Base-by-base conservation (phyloP, 2,888 invertebrate species). In the Thecocarcelia acutangulata region DNA sequence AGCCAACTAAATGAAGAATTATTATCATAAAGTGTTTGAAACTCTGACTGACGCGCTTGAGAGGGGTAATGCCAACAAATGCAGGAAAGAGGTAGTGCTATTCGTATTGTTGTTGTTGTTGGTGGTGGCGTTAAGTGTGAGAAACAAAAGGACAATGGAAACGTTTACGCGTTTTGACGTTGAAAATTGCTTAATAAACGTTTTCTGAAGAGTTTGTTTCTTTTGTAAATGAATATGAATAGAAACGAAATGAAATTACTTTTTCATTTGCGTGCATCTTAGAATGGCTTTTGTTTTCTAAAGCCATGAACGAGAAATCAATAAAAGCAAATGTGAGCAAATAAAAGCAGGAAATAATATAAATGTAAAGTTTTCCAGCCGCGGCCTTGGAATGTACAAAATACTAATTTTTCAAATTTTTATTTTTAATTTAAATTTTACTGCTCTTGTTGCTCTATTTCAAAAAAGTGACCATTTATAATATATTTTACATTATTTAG, bases 1-100 rank as follows among this genome's bases (percentile, higher is more conserved):
- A 78, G 82, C 78, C 82, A 82, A 70, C 63, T 78, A 79, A 79
- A 79, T 79, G 52, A 73, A 73, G 78, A 79, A 79, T 79, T 79
- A 73, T 73, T 80, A 68, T 69, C 79, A 44, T 19, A 66, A 12
- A 28, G 13, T 66, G 59, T 59, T 42, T 42, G 42, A n/a, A n/a
- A n/a, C n/a, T n/a, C n/a, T 11, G 13, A 17, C n/a, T 28, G 28
- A 56, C 17, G 33, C 2, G 3, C 13, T 11, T 1, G 12, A 40
- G 13, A 50, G 19, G 64, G 28, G 46, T 3, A 15, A 33, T 58
- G 37, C 17, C 59, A 19, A n/a, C 6, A 24, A n/a, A 5, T 13
- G 28, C 2, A 17, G 15, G 11, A 21, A 21, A 19, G 19, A 19
- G 19, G 19, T 12, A 52, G 52, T n/a, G 19, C 44, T 8, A 15